Evolutionary conservation across 2,888 invertebrate species (phyloP).

Genomic region (Gasteruption jaculator): DNA sequence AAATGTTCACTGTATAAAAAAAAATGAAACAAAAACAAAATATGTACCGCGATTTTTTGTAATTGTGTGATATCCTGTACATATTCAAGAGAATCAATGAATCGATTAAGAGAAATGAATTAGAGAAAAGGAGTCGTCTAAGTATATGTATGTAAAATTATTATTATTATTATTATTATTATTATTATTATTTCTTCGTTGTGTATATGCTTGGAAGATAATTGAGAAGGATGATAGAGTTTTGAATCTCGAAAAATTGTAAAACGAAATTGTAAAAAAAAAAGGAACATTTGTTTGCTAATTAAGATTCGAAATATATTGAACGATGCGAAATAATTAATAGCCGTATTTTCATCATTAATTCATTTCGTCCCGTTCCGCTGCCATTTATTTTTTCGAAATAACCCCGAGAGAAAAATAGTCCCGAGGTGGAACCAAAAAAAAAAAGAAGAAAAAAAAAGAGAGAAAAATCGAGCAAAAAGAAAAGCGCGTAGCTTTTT

Average conservation of each 20-base stretch:
- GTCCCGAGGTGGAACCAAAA: no score
- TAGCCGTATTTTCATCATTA: constrained; percentile 10
- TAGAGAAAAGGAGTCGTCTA: constrained; percentile 4
- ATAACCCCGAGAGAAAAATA: constrained; percentile 7
- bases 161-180: constrained; percentile 36
- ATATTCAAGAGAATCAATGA: no score
- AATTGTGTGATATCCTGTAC: constrained; percentile 48
- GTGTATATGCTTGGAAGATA: constrained; percentile 42
- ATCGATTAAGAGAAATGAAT: constrained; percentile 21
- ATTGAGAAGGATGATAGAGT: no score
- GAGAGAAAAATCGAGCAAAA: constrained; percentile 3
- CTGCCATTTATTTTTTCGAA: constrained; percentile 12
- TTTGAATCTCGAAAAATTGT: constrained; percentile 21
- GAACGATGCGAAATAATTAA: constrained; percentile 34
- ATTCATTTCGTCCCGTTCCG: constrained; percentile 13
- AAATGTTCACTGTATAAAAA: constrained; percentile 35
- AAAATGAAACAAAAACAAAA: no score
- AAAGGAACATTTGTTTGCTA: constrained; percentile 43
- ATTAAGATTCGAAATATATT: constrained; percentile 45
- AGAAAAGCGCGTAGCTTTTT: constrained; percentile 8
- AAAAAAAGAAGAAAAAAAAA: constrained; percentile 4
- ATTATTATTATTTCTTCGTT: constrained; percentile 32
- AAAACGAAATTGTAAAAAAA: constrained; percentile 36
- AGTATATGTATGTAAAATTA: constrained; percentile 35
- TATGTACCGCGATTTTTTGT: constrained; percentile 37